Evolutionary conservation across 2,797 vertebrate species (phyloP).

Genomic region (Limnodromus scolopaceus): DNA sequence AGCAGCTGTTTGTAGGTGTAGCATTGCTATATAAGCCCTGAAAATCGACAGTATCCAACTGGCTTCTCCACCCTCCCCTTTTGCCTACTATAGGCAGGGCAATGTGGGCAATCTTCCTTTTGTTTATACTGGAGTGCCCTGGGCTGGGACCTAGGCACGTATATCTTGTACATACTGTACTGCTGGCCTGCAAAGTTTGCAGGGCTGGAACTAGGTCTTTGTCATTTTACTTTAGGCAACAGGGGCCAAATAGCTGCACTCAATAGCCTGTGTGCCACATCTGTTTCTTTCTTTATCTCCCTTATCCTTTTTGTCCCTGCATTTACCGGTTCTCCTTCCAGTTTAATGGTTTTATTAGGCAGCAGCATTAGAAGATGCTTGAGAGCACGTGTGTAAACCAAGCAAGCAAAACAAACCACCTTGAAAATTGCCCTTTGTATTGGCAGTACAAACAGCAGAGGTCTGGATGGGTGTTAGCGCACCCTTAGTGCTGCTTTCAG

Average conservation of each 20-base stretch:
- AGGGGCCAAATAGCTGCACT: background rate
- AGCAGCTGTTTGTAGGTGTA: background rate
- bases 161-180: fast-evolving
- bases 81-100: background rate
- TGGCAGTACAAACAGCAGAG: background rate
- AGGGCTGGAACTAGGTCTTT: background rate
- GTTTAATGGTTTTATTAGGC: background rate
- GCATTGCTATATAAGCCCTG: background rate
- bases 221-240: background rate
- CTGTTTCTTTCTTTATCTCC: background rate
- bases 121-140: background rate
- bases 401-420: background rate
- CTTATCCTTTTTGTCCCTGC: background rate
- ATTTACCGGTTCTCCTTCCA: background rate
- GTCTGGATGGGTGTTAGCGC: background rate
- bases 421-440: background rate
- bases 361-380: background rate
- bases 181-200: background rate
- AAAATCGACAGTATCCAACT: background rate
- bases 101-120: background rate
- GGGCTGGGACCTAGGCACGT: background rate
- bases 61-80: background rate
- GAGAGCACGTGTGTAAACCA: background rate
- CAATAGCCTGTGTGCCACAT: background rate
- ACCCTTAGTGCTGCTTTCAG: background rate